Percentiles rank a stretch among this genome's conserved stretches.
These are phyloP conservation scores for Gila robusta DNA, from an alignment of 2,797 vertebrate species.

Conservation along the genomic window DNA sequence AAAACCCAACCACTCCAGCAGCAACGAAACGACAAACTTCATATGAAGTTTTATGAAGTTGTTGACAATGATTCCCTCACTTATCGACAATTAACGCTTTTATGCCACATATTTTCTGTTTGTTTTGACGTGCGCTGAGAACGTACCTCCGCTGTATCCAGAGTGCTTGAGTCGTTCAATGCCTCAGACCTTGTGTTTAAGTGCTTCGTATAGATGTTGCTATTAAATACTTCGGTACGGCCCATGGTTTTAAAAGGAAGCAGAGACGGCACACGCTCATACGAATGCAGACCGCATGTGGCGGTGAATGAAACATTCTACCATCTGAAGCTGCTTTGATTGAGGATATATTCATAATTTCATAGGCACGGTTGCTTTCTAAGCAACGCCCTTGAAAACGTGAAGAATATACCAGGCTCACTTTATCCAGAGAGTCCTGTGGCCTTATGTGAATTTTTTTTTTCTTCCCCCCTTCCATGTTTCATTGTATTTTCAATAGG, in stretches of 20 bases:
- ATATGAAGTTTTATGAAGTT: conserved; percentile 20
- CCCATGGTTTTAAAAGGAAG: conserved; percentile 32
- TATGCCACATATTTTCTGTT: not conserved
- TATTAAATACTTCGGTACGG: conserved; percentile 18
- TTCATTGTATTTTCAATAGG: conserved; percentile 80
- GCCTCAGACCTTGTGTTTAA: conserved; percentile 39
- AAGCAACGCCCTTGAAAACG: conserved; percentile 69
- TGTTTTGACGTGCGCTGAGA: not conserved
- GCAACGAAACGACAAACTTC: not conserved
- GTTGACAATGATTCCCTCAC: not conserved
- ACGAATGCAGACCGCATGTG: conserved; percentile 30
- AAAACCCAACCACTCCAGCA: conserved; percentile 1
- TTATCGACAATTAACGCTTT: not conserved
- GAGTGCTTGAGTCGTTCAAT: conserved; percentile 7
- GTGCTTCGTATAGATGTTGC: conserved; percentile 30
- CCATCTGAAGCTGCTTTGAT: conserved; percentile 36
- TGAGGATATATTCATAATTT: conserved; percentile 40
- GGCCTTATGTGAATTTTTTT: conserved; percentile 31
- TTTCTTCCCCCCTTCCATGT: conserved; percentile 12
- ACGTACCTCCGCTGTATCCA: not conserved
- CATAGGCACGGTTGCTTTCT: conserved; percentile 25
- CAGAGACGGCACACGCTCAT: not conserved
- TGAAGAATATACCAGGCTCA: conserved; percentile 60
- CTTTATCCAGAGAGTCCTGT: conserved; percentile 60
- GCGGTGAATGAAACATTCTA: conserved; percentile 31